phyloP scores from a whole-genome alignment of 2,888 invertebrate genomes.

The Cheiracanthium punctorium region DNA sequence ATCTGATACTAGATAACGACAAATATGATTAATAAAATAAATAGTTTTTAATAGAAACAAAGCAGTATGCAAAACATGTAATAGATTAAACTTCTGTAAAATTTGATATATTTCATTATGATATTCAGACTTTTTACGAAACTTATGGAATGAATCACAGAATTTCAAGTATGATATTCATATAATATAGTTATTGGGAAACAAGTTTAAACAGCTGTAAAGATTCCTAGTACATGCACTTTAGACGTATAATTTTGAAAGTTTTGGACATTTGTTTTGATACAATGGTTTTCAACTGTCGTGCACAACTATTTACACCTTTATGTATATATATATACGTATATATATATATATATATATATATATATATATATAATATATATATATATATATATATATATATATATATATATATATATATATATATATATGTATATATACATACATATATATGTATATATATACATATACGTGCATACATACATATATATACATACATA shows the following conservation, averaged over 20 bases:
- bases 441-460: constrained; percentile 36
- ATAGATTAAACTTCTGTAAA: neutral
- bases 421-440: constrained; percentile 16
- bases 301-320: constrained; percentile 59
- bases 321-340: constrained; percentile 21
- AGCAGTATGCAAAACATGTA: neutral
- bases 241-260: neutral
- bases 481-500: too few relatives aligned
- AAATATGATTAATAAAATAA: constrained; percentile 43
- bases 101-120: neutral
- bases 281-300: constrained; percentile 4
- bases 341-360: too few relatives aligned
- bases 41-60: neutral
- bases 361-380: too few relatives aligned
- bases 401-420: too few relatives aligned
- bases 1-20: constrained; percentile 59
- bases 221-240: neutral
- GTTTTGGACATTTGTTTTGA: neutral
- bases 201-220: neutral
- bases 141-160: neutral
- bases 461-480: neutral
- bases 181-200: neutral
- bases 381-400: constrained; percentile 18
- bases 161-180: neutral
- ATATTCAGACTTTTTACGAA: neutral